phyloP scores from a whole-genome alignment of 2,888 invertebrate species.

The Geophilus truncorum region DNA sequence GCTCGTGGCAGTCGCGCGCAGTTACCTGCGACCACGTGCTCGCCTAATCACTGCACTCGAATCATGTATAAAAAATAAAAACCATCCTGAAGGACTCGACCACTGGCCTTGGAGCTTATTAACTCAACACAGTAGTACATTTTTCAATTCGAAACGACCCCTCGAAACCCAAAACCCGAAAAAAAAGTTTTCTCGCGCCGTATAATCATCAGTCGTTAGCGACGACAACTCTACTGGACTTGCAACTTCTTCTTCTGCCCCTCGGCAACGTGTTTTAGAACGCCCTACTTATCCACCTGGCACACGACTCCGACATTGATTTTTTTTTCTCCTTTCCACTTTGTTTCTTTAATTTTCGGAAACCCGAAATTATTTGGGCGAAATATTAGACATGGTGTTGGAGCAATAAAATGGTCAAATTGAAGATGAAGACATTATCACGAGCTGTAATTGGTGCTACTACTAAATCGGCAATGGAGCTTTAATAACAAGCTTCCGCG shows the following conservation, averaged over 20 bases:
- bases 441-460: background rate
- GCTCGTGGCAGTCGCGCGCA: constrained; percentile 27
- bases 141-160: background rate
- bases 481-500: background rate
- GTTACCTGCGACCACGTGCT: constrained; percentile 23
- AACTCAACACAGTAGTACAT: background rate
- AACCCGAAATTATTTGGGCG: background rate
- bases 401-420: background rate
- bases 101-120: background rate
- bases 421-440: background rate
- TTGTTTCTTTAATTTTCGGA: background rate
- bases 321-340: background rate
- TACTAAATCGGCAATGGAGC: background rate
- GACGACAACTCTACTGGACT: constrained; percentile 9
- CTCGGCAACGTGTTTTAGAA: background rate
- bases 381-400: background rate
- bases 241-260: background rate
- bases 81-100: constrained; percentile 13
- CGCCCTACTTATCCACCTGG: constrained; percentile 5
- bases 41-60: constrained; percentile 10
- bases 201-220: background rate
- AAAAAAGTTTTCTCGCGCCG: background rate
- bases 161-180: background rate
- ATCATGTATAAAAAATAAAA: background rate
- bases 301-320: background rate